These are phyloP conservation scores for Gastracanthus pulcherrimus DNA, from an alignment of 2,888 invertebrate species.

Conservation along the genomic window DNA sequence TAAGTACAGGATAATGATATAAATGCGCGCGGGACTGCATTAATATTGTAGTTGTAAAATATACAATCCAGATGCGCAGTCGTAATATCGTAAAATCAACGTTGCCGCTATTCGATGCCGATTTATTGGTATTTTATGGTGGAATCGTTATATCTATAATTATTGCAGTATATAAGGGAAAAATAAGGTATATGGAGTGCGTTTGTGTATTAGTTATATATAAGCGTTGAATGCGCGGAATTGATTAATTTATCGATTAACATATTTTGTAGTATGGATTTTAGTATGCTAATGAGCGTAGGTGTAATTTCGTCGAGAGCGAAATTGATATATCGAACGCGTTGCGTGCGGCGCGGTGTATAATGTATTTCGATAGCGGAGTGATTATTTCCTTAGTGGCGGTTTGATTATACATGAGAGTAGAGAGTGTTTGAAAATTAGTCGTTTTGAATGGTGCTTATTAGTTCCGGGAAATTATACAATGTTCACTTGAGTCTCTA, in stretches of 20 bases:
- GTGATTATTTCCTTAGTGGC: constrained; percentile 26
- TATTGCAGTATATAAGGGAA: not conserved
- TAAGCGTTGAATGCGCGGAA: not conserved
- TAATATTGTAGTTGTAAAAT: constrained; percentile 12
- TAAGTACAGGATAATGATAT: no score
- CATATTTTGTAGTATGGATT: constrained; percentile 17
- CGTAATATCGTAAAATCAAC: constrained; percentile 8
- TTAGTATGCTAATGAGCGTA: not conserved
- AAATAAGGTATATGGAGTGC: not conserved
- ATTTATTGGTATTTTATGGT: constrained; percentile 29
- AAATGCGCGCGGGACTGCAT: constrained; percentile 31
- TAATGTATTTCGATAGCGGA: constrained; percentile 24
- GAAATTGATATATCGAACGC: not conserved
- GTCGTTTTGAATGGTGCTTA: not conserved
- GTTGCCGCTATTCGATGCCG: not conserved
- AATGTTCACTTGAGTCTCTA: no score
- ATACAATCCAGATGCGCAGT: not conserved
- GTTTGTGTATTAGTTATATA: constrained; percentile 22
- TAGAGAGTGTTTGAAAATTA: not conserved
- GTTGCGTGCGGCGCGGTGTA: not conserved
- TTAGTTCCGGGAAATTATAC: no score
- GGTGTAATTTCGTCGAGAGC: constrained; percentile 17
- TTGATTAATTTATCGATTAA: constrained; percentile 45
- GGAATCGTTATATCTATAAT: not conserved
- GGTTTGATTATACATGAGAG: constrained; percentile 13